Evolutionary conservation across 1,140 invertebrate species (phyloP).

Genomic region (Drosophila navojoa): DNA sequence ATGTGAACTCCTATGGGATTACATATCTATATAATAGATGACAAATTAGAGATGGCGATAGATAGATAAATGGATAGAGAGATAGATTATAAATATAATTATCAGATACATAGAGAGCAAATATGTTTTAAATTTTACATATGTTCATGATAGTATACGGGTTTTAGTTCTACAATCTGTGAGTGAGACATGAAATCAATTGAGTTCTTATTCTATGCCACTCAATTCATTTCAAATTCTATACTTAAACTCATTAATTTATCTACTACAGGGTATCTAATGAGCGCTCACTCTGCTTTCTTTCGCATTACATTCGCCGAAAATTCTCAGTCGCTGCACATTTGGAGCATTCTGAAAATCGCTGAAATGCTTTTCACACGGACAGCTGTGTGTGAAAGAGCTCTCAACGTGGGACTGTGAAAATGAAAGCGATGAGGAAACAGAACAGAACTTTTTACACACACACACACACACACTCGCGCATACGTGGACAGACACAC

Average conservation of each 20-base stretch:
- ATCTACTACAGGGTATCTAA: slow-evolving; percentile 11
- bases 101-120: too few species aligned
- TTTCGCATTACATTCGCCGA: slow-evolving; percentile 66
- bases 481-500: slow-evolving; percentile 16
- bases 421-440: slow-evolving; percentile 39
- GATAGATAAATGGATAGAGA: background rate
- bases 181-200: too few species aligned
- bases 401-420: slow-evolving; percentile 70
- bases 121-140: too few species aligned
- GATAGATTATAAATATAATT: too few species aligned
- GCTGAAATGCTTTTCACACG: slow-evolving; percentile 72
- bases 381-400: slow-evolving; percentile 36
- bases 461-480: background rate
- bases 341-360: slow-evolving; percentile 62
- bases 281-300: background rate
- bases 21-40: too few species aligned
- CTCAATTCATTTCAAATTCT: too few species aligned
- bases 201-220: too few species aligned
- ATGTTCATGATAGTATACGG: too few species aligned
- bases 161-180: too few species aligned
- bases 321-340: slow-evolving; percentile 66
- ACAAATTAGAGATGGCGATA: background rate
- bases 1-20: too few species aligned
- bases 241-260: too few species aligned
- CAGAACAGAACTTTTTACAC: slow-evolving; percentile 16